A percentile compares a stretch with the other conserved stretches of the same genome.
phyloP scores from a whole-genome alignment of 2,113 vertebrate genomes.

The Psephotus haematonotus region DNA sequence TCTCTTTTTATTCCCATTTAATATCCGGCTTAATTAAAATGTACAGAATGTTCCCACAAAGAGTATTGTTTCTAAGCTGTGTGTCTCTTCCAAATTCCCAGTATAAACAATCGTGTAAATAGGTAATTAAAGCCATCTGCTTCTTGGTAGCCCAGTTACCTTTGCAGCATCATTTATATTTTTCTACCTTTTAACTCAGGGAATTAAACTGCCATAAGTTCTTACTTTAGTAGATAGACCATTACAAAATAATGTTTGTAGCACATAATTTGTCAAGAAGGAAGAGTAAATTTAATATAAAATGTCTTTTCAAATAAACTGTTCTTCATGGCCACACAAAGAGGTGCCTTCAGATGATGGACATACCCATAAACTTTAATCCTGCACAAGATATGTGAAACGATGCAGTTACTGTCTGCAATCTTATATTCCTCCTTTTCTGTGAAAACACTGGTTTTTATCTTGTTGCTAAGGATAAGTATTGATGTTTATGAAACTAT shows the following conservation, averaged over 20 bases:
- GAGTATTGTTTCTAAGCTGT: conserved; percentile 73
- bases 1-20: conserved; percentile 59
- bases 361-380: neutral
- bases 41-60: conserved; percentile 59
- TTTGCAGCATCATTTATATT: conserved; percentile 61
- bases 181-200: conserved; percentile 42
- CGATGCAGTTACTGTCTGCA: neutral
- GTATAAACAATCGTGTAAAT: conserved; percentile 74
- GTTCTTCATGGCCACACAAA: neutral
- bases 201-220: conserved; percentile 61
- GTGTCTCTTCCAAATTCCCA: conserved; percentile 69
- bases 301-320: conserved; percentile 33
- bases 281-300: neutral
- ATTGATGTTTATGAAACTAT: neutral
- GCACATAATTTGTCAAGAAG: neutral
- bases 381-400: neutral
- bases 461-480: neutral
- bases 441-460: neutral
- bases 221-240: conserved; percentile 55
- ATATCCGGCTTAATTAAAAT: conserved; percentile 72
- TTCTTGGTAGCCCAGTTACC: conserved; percentile 71
- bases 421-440: neutral
- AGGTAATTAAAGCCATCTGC: conserved; percentile 81
- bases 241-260: conserved; percentile 34
- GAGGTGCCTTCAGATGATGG: neutral